These are phyloP conservation scores for Unio delphinus DNA, from an alignment of 2,888 invertebrate species.

Conservation along the genomic window DNA sequence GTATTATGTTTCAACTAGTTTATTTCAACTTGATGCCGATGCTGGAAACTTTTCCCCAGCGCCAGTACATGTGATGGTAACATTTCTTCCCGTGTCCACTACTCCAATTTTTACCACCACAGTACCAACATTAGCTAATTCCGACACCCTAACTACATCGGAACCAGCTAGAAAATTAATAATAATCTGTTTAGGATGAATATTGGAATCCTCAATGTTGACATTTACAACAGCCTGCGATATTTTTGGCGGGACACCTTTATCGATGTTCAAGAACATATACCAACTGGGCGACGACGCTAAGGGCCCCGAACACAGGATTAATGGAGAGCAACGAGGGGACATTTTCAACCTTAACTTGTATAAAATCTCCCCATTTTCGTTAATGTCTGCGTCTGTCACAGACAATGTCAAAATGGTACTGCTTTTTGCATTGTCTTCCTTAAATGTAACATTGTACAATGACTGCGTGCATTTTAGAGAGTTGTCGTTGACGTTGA, in stretches of 20 bases:
- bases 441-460: constrained; percentile 48
- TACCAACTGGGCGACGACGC: constrained; percentile 44
- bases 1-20: no score
- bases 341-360: constrained; percentile 58
- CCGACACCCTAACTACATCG: constrained; percentile 54
- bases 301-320: constrained; percentile 46
- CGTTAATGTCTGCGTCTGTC: constrained; percentile 86
- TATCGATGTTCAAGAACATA: constrained; percentile 52
- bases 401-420: constrained; percentile 78
- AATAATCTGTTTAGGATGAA: constrained; percentile 86
- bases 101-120: constrained; percentile 58
- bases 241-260: constrained; percentile 49
- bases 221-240: constrained; percentile 53
- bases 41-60: constrained; percentile 47
- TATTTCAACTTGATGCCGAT: no score
- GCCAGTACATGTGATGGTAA: constrained; percentile 50
- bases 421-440: constrained; percentile 31
- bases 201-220: constrained; percentile 86
- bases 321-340: constrained; percentile 47
- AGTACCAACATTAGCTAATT: constrained; percentile 54
- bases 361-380: constrained; percentile 77
- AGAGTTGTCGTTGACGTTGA: constrained; percentile 51
- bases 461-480: constrained; percentile 40
- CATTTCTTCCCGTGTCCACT: constrained; percentile 56
- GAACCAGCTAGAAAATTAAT: constrained; percentile 50